Conservation (phyloP, 2,113 vertebrate species). For the Anguilla rostrata region DNA sequence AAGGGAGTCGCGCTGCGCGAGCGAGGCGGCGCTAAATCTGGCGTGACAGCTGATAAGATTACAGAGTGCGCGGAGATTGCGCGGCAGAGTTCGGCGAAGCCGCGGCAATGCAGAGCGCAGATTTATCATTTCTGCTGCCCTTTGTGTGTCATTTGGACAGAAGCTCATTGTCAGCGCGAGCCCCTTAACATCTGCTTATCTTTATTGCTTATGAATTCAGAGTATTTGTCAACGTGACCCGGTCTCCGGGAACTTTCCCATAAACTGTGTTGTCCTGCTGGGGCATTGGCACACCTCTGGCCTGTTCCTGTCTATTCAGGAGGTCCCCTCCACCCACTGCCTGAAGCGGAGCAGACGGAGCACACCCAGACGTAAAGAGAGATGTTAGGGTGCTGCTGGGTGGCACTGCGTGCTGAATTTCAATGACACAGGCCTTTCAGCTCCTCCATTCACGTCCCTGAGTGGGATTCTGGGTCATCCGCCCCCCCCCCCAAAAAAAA, state of each 20-base stretch:
- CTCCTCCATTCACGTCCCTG: constrained; percentile 51
- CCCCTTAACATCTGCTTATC: neutral
- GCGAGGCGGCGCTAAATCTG: constrained; percentile 3
- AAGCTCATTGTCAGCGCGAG: neutral
- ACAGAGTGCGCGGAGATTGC: neutral
- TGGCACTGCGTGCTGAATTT: constrained; percentile 59
- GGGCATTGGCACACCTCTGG: constrained; percentile 1
- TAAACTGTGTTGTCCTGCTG: neutral
- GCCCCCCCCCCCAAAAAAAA: neutral
- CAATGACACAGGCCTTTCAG: constrained; percentile 52
- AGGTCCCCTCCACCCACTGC: constrained; percentile 3
- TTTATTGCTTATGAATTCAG: neutral
- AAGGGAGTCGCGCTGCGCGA: neutral
- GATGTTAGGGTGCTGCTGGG: constrained; percentile 50
- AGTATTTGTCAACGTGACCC: neutral
- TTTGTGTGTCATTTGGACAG: neutral
- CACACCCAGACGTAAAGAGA: constrained; percentile 50
- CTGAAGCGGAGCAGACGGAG: neutral
- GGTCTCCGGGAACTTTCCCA: neutral
- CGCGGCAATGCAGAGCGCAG: neutral
- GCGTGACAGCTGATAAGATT: constrained; percentile 13
- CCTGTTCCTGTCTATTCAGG: neutral
- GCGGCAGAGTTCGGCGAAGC: neutral
- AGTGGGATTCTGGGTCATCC: constrained; percentile 29
- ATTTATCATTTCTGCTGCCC: neutral